These are phyloP conservation scores for Pelobates cultripes DNA, from an alignment of 2,797 vertebrate genomes.

Conservation along the genomic window DNA sequence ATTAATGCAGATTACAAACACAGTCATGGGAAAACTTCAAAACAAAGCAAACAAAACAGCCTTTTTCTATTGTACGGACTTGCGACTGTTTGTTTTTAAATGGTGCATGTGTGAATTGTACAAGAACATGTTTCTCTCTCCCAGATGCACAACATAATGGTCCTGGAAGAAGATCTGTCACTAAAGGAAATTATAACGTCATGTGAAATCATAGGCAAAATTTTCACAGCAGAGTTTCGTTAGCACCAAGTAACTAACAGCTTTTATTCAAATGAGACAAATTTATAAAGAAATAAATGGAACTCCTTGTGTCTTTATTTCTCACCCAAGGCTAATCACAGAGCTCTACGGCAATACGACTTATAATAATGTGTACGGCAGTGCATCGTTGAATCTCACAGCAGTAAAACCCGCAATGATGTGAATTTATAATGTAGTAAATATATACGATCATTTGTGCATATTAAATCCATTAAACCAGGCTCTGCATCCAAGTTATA, in stretches of 20 bases:
- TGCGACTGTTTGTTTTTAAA: conserved; percentile 57
- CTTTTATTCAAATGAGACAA: not conserved
- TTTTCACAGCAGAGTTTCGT: conserved; percentile 32
- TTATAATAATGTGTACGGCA: no score
- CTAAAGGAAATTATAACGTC: conserved; percentile 35
- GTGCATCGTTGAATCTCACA: no score
- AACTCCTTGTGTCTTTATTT: no score
- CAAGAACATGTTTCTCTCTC: conserved; percentile 45
- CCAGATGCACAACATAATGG: conserved; percentile 45
- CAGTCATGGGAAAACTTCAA: conserved; percentile 19
- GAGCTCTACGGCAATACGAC: no score
- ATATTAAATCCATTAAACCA: no score
- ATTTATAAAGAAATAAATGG: not conserved
- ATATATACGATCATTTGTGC: no score
- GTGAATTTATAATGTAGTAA: no score
- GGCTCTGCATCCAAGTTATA: no score
- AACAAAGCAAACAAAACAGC: not conserved
- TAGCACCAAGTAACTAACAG: not conserved
- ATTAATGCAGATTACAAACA: not conserved
- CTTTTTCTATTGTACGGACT: conserved; percentile 45
- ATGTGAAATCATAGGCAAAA: conserved; percentile 42
- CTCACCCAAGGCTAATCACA: no score
- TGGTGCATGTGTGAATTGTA: conserved; percentile 42
- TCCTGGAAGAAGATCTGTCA: conserved; percentile 45
- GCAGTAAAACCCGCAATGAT: no score